Percentiles rank a stretch among this genome's conserved stretches.
phyloP scores from a whole-genome alignment of 2,797 vertebrate genomes.

The Pristis pectinata region DNA sequence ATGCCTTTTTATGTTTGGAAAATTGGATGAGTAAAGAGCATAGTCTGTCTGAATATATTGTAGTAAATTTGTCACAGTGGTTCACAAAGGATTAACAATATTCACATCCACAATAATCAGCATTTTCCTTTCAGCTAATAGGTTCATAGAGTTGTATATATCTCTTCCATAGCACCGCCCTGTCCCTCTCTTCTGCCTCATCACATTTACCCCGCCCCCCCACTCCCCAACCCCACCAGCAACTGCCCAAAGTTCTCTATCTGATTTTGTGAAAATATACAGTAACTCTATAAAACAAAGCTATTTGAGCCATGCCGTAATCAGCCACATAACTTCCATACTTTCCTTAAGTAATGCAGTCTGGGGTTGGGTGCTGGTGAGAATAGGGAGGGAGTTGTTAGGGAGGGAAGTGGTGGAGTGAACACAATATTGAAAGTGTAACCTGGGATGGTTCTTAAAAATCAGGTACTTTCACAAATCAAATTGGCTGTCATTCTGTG shows the following conservation, averaged over 20 bases:
- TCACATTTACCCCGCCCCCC: conserved; percentile 11
- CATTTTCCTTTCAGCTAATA: neutral
- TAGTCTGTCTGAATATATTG: neutral
- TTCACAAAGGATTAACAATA: conserved; percentile 41
- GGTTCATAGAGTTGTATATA: neutral
- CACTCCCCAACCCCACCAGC: conserved; percentile 29
- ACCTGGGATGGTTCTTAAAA: neutral
- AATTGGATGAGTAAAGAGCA: neutral
- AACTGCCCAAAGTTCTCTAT: conserved; percentile 32
- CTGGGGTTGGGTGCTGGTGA: neutral
- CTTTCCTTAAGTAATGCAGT: neutral
- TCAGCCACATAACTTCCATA: neutral
- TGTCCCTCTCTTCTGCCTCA: neutral
- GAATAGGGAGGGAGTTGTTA: neutral
- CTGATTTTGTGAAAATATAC: neutral
- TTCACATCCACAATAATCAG: conserved; percentile 39
- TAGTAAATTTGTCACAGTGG: neutral
- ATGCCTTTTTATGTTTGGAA: neutral
- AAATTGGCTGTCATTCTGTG: neutral
- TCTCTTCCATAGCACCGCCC: conserved; percentile 30
- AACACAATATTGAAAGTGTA: neutral
- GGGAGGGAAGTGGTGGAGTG: too few relatives aligned
- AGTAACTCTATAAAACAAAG: neutral
- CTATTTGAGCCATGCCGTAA: neutral
- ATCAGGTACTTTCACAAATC: neutral